Base-by-base conservation (phyloP, 2,113 vertebrate species). In the Pluvialis apricaria region DNA sequence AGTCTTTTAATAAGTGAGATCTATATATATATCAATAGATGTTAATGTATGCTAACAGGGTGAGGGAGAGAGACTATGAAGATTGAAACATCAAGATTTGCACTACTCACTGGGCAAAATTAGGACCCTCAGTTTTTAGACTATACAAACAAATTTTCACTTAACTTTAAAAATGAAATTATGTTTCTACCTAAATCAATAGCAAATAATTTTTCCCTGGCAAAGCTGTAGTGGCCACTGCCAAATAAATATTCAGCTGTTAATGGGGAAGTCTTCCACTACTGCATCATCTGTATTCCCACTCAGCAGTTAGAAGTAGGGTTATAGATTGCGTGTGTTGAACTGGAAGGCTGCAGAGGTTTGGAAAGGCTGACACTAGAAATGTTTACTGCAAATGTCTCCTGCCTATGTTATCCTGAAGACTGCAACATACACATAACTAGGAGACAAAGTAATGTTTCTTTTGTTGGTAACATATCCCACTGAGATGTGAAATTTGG, bases 1-100 rank as follows among this genome's bases (percentile, higher is more conserved):
- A 57, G n/a, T 60, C 55, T 79, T 94, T 79, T 72, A 94, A 83
- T 68, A 84, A 81, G 44, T 49, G 44, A 71, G 75, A 71, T 89
- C 45, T 84, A 38, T 88, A 88, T 92, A 65, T 25, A 17, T 38
- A 76, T 64, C 84, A 89, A 32, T 40, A 79, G 47, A 81, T 29
- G 28, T 70, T 64, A 73, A 88, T 55, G 7, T 36, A 68, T 44
- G 26, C 20, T 71, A 78, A 44, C 31, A 52, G 61, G 15, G n/a
- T 45, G 34, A 70, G 60, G 42, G 40, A 66, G 51, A 81, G 38
- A 38, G 51, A 13, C 38, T 38, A 21, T 26, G 28, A 69, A 85
- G 55, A 34, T 18, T 54, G 29, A 75, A 86, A 34, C 52, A 64
- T 76, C 24, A 49, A 36, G 61, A 24, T 65, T 64, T 82, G 20